Evolutionary conservation across 2,797 vertebrate genomes (phyloP), one percentile per base, ranked within the genome.

Genomic region (Discoglossus pictus): DNA sequence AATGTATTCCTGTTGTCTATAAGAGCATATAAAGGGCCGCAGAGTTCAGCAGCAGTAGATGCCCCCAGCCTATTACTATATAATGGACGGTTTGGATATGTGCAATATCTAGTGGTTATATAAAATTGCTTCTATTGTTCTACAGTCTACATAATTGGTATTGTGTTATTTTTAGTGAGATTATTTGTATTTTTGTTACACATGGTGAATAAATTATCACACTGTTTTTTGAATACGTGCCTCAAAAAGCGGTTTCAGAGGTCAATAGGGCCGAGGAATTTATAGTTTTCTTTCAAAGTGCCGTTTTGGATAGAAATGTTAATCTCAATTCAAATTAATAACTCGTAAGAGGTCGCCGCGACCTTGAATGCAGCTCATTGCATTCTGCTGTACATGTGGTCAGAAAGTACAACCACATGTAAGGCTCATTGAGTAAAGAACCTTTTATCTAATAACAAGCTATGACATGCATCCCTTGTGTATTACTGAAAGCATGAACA

Each of bases 381-480:
- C n/a, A 4, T 15, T 59, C 47, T 34, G 17, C 25, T 34, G 46
- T 36, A 52, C 55, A 42, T 51, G 53, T 12, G 9, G 36, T 60
- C 36, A 40, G 55, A 20, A 50, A 23, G 59, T n/a, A 25, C 15
- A 60, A 68, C 35, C 46, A 15, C 65, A 52, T 40, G 38, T 60
- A 51, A 46, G 36, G 25, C 44, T 60, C 24, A 50, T 58, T 52
- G 55, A 35, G 65, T 36, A 18, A 60, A 42, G 52, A 50, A 12
- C 64, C 23, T 52, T 56, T 60, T 18, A 68, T 68, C 47, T 31
- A 54, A 50, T 52, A 68, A 68, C 65, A 68, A 68, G 65, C 46
- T 44, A 23, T 21, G 44, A 68, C 65, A 52, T 68, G 65, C n/a
- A 68, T 23, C 10, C 13, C 4, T 35, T 13, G 27, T 31, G 53